Evolutionary conservation across 2,888 invertebrate genomes (phyloP).

Genomic region (Caenorhabditis sp.): DNA sequence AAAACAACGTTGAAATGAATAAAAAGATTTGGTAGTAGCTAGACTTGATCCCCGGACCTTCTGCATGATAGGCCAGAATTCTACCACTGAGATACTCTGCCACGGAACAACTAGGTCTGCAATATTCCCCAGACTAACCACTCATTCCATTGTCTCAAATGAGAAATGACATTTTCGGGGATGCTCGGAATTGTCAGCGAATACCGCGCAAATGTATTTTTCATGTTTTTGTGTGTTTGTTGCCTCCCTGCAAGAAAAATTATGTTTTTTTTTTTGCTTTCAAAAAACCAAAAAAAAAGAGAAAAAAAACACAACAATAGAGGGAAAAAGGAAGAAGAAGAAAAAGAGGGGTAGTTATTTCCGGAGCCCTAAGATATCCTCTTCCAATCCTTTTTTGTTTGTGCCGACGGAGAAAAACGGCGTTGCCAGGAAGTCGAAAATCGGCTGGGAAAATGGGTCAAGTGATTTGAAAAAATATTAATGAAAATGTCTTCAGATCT

Average conservation of each 20-base stretch:
- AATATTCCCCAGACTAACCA: conserved; percentile 49
- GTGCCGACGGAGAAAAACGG: too few species aligned
- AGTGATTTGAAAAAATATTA: too few species aligned
- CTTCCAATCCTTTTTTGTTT: background rate
- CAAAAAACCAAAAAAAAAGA: background rate
- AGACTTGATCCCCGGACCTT: too few species aligned
- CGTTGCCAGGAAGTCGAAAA: too few species aligned
- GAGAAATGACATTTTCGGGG: conserved; percentile 50
- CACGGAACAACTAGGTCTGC: too few species aligned
- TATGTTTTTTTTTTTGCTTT: conserved; percentile 1
- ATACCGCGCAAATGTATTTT: conserved; percentile 49
- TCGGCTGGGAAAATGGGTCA: too few species aligned
- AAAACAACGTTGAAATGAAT: too few species aligned
- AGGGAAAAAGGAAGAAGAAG: background rate
- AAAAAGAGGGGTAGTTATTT: conserved; percentile 4
- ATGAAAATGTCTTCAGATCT: too few species aligned
- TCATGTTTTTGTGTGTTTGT: conserved; percentile 18
- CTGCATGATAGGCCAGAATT: too few species aligned
- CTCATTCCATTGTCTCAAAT: conserved; percentile 51
- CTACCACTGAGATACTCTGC: too few species aligned
- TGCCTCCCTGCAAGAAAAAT: conserved; percentile 1
- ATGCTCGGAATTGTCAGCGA: conserved; percentile 51
- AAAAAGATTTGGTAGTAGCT: too few species aligned
- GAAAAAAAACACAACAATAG: background rate
- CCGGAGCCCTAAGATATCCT: conserved; percentile 2